A percentile compares a stretch with the other conserved stretches of the same genome.
phyloP scores from a whole-genome alignment of 2,888 invertebrate genomes.

The Ophraella communa region DNA sequence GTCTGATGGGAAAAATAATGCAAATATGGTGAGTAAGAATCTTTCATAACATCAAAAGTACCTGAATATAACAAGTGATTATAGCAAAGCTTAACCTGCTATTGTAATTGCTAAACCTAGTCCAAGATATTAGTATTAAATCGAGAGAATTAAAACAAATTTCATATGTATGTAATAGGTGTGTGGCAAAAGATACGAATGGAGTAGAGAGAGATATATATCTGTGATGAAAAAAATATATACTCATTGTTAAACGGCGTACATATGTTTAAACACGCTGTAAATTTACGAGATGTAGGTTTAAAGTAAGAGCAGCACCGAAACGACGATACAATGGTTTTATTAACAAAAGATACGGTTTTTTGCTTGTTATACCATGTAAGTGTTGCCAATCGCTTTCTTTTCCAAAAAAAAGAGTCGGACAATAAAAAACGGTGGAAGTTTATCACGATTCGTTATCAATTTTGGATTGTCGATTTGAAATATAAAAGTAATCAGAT shows the following conservation, averaged over 20 bases:
- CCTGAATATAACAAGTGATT: slow-evolving; percentile 47
- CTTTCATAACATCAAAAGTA: slow-evolving; percentile 44
- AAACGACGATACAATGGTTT: too few species aligned
- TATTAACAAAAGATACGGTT: too few species aligned
- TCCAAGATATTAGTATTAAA: slow-evolving; percentile 44
- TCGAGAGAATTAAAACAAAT: slow-evolving; percentile 37
- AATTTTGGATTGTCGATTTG: slow-evolving; percentile 9
- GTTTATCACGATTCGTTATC: not conserved
- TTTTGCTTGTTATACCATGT: not conserved
- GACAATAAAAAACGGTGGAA: slow-evolving; percentile 15
- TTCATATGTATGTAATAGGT: slow-evolving; percentile 39
- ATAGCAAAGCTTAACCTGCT: slow-evolving; percentile 45
- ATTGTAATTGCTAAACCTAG: slow-evolving; percentile 46
- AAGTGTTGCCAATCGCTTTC: slow-evolving; percentile 16
- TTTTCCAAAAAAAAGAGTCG: slow-evolving; percentile 11
- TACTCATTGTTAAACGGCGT: slow-evolving; percentile 60
- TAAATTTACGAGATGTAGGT: slow-evolving; percentile 58
- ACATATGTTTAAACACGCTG: slow-evolving; percentile 61
- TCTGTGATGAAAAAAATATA: slow-evolving; percentile 55
- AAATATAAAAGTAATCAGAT: slow-evolving; percentile 3
- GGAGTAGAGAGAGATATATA: slow-evolving; percentile 43
- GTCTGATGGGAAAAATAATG: not conserved
- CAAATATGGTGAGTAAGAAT: slow-evolving; percentile 33
- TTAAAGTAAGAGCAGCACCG: slow-evolving; percentile 28
- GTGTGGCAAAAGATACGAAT: slow-evolving; percentile 23